Base-by-base conservation (phyloP, 2,888 invertebrate species). In the Acrobasis consociella region DNA sequence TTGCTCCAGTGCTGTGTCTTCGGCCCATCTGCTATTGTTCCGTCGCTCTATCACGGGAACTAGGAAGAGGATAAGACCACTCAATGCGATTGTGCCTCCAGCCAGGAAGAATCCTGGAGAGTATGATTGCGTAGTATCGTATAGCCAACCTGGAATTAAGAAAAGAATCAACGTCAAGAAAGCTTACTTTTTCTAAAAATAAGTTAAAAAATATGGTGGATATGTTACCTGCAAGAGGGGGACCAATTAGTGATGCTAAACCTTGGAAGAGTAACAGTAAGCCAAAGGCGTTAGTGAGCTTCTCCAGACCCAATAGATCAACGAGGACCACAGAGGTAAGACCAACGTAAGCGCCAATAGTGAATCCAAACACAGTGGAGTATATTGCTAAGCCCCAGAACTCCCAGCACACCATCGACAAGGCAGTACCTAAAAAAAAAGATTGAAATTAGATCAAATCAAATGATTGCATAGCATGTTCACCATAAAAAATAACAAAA, bases 331-430 rank as follows among this genome's bases (percentile, higher is more conserved):
- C 98, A 22, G 98, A 98, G 3, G 99, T 99, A 60, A 99, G 93
- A n/a, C 98, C 98, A 58, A 99, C 98, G 84, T 99, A 99, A 64
- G 98, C 98, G 70, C 99, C 98, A 76, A 97, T 97, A 16, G 97
- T 97, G 78, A 97, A 97, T 61, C 99, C 99, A 82, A 97, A 99
- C 10, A 95, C 93, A 46, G 94, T 93, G 31, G 97, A 95, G 86
- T 97, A 99, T 62, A 96, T 75, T 17, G 95, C 94, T 74, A 99
- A 93, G 9, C 96, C 93, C 76, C 93, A 88, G 85, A 96, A 97
- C 73, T 95, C 95, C 72, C 86, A 85, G 86, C 97, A 97, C 69
- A 95, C 94, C 80, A 96, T 95, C 81, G 97, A 96, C 76, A 97
- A 83, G 49, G 95, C 95, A 31, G 98, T 98, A 66, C 96, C 97